Base-by-base conservation (phyloP, 2,113 vertebrate species). In the Tyrannus savana region DNA sequence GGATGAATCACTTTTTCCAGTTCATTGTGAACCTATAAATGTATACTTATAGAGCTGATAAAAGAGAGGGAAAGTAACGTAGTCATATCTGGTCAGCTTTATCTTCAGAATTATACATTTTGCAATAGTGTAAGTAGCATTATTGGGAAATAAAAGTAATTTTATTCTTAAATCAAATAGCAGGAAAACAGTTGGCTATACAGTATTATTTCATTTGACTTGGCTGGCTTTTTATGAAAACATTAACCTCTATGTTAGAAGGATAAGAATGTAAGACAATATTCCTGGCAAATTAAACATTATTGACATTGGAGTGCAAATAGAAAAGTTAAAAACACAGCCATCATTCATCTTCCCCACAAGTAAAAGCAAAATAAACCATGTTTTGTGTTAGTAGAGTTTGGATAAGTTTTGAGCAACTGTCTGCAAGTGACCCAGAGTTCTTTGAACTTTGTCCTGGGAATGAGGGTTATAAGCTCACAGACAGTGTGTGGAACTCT, bases 161-260 rank as follows among this genome's bases (percentile, higher is more conserved):
- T 95, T 95, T 95, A 73, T 91, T 88, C 73, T 91, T 33, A 95
- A 97, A 93, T 80, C 6, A 95, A 95, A 95, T 96, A 59, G 28
- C 71, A 96, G 62, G 44, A 84, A 84, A 97, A 74, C 14, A 53
- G 9, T 74, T 92, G 28, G 58, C 72, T 92, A 24, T 60, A 30
- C 10, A 78, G 14, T 66, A 41, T 78, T 96, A 56, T 88, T 96
- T 79, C 67, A 75, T 82, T 84, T 89, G 91, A 59, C 37, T 78
- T 75, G 50, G 50, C 31, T 3, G n/a, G 21, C 22, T 79, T 93
- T 95, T 84, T 84, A 78, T 90, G 73, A 77, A 87, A 94, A 89
- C 89, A 82, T 84, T 62, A 81, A 78, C 23, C 14, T 91, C 35
- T 47, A 7, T 5, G 5, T 79, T 96, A 46, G 44, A 87, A 92